Percentiles rank a stretch among this genome's conserved stretches.
These are phyloP conservation scores for Erythrocercus mccallii DNA, from an alignment of 2,113 vertebrate species.

Conservation along the genomic window DNA sequence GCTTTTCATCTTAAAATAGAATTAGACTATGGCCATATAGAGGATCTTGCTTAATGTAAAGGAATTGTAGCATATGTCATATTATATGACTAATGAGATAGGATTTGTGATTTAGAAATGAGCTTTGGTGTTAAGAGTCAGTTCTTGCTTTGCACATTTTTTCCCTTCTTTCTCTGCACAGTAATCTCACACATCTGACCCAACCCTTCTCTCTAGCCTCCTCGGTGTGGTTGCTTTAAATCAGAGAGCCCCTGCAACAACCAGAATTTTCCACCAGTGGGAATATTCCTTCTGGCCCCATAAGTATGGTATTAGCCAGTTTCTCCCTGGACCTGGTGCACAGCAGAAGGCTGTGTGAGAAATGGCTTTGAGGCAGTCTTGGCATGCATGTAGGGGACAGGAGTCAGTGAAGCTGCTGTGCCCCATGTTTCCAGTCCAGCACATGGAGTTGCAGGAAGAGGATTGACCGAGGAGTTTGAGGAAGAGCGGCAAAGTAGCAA, in stretches of 20 bases:
- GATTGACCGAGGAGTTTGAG: rapidly evolving
- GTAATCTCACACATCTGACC: background rate
- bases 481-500: background rate
- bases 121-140: background rate
- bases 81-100: background rate
- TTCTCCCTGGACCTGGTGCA: background rate
- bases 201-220: background rate
- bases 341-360: background rate
- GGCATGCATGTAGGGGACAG: rapidly evolving
- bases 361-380: background rate
- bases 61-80: background rate
- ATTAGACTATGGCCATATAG: rapidly evolving
- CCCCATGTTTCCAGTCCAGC: background rate
- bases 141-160: background rate
- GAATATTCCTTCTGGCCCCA: background rate
- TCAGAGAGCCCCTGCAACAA: background rate
- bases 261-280: background rate
- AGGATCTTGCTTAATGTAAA: background rate
- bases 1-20: background rate
- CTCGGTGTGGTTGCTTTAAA: background rate
- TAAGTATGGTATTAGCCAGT: background rate
- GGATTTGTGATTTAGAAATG: background rate
- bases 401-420: background rate
- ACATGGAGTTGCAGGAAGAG: background rate
- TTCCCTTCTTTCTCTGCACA: background rate